Percentiles rank a stretch among this genome's conserved stretches.
These are phyloP conservation scores for Crossocerus cetratus DNA, from an alignment of 2,888 invertebrate genomes.

Conservation along the genomic window DNA sequence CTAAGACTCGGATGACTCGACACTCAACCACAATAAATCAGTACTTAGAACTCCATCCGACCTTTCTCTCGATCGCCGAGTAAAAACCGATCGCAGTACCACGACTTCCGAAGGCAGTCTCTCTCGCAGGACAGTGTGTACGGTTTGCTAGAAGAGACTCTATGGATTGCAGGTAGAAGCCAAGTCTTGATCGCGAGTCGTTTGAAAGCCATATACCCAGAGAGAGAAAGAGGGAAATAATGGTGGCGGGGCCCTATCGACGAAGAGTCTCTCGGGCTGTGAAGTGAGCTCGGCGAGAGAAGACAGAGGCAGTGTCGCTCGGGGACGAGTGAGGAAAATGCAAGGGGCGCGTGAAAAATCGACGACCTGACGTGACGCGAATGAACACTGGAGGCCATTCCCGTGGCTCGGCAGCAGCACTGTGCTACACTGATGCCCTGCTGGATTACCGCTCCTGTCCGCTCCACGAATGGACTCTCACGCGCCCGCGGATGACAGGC, in stretches of 20 bases:
- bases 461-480: slow-evolving; percentile 41
- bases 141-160: no score
- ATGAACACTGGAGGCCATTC: slow-evolving; percentile 16
- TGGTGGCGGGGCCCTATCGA: background rate
- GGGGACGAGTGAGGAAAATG: slow-evolving; percentile 22
- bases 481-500: slow-evolving; percentile 46
- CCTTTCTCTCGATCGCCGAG: no score
- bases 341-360: slow-evolving; percentile 38
- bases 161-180: no score
- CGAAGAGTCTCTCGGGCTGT: slow-evolving; percentile 1
- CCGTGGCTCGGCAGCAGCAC: slow-evolving; percentile 19
- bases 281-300: slow-evolving; percentile 14
- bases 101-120: no score
- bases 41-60: no score
- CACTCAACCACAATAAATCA: no score
- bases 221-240: no score
- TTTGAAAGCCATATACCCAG: no score
- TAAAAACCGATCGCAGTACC: no score
- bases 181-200: no score
- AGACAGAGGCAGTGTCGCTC: background rate
- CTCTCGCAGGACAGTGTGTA: no score
- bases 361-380: slow-evolving; percentile 46
- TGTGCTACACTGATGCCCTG: slow-evolving; percentile 35
- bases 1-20: no score
- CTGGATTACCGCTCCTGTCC: slow-evolving; percentile 34